Base-by-base conservation (phyloP, 2,888 invertebrate genomes). In the Stramonita haemastoma region DNA sequence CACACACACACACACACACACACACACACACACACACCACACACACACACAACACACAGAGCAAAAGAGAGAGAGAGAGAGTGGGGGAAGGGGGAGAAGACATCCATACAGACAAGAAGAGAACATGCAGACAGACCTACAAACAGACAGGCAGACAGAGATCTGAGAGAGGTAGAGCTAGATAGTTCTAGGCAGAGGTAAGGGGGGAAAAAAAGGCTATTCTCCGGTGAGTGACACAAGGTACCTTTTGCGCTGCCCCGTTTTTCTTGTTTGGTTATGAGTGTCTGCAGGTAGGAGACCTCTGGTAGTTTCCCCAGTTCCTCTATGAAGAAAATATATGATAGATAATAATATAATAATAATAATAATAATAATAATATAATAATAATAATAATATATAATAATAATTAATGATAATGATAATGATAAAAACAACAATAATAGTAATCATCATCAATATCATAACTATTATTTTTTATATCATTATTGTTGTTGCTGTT, bases 291-390 rank as follows among this genome's bases (percentile, higher is more conserved):
- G 34, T 83, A 88, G 22, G 88, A 83, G 13, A 83, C 83, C 36
- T 83, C 36, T 5, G 88, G 88, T 29, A 88, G 83, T 22, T 70
- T 60, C 26, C 19, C 60, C 83, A 88, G 83, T n/a, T 70, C 66
- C 15, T 36, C 86, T 77, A 46, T 46, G 46, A 46, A 66, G n/a
- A n/a, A n/a, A n/a, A n/a, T n/a, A n/a, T n/a, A n/a, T n/a, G n/a
- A n/a, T n/a, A 60, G 19, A 60, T 60, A 17, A 60, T 60, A 60
- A 60, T 60, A 2, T 22, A 66, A 66, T 66, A 13, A 66, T 13
- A 2, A 66, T 66, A 13, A 6, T 26, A 22, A 66, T 13, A 13
- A 66, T 66, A 66, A 60, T 19, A 66, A 4, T 6, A 66, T 22
- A 66, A 66, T 13, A 4, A 66, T 66, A 66, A 66, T 13, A 26